phyloP scores from a whole-genome alignment of 2,888 invertebrate genomes.

The Shargacucullia verbasci region DNA sequence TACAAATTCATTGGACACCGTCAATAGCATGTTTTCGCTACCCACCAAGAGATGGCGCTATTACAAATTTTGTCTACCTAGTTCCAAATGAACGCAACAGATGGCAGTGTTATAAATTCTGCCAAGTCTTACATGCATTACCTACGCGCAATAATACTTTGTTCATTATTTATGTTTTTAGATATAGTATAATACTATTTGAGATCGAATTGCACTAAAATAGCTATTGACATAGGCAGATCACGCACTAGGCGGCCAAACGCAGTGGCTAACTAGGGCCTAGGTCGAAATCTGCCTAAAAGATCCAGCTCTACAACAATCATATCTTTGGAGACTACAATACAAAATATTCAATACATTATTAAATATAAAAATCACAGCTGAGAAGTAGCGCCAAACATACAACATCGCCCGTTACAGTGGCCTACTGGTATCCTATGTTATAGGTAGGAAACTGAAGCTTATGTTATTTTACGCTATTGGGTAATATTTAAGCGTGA shows the following conservation, averaged over 20 bases:
- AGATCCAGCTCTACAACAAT: constrained; percentile 3
- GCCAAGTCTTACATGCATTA: not conserved
- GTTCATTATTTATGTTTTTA: constrained; percentile 25
- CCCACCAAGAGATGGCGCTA: constrained; percentile 48
- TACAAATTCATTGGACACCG: constrained; percentile 22
- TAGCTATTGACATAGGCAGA: constrained; percentile 25
- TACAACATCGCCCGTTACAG: constrained; percentile 33
- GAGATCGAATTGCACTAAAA: constrained; percentile 47
- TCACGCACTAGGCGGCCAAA: constrained; percentile 1
- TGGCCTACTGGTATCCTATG: constrained; percentile 32
- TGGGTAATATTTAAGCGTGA: constrained; percentile 4
- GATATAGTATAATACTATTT: constrained; percentile 41
- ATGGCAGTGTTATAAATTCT: constrained; percentile 28
- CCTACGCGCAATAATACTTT: constrained; percentile 24
- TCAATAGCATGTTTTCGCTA: constrained; percentile 19
- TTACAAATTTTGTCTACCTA: constrained; percentile 10
- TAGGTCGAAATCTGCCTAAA: no score
- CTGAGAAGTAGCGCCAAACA: constrained; percentile 53
- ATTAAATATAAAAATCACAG: constrained; percentile 62
- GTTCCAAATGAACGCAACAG: constrained; percentile 29
- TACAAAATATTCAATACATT: constrained; percentile 60
- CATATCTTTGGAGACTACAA: constrained; percentile 27
- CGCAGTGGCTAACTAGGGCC: no score
- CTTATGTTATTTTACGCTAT: constrained; percentile 1
- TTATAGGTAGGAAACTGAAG: constrained; percentile 14